A percentile compares a stretch with the other conserved stretches of the same genome.
phyloP scores from a whole-genome alignment of 92 coral and sea anemone species.

The Palythoa grandis region DNA sequence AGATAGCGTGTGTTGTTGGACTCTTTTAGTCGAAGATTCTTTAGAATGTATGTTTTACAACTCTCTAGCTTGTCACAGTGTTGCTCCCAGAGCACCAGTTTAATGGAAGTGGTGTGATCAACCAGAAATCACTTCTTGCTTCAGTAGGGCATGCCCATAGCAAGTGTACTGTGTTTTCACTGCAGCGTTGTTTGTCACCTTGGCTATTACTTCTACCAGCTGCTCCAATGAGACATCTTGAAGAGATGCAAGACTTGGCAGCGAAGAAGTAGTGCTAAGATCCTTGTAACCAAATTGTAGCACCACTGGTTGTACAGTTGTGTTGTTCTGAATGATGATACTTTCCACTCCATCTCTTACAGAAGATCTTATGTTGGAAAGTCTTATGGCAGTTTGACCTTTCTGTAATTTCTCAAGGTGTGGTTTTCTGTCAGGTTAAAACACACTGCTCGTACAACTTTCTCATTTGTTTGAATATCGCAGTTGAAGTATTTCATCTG shows the following conservation, averaged over 20 bases:
- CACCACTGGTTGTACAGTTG: not conserved
- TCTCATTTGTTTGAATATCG: too few relatives aligned
- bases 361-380: not conserved
- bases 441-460: too few relatives aligned
- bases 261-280: not conserved
- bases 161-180: slow-evolving; percentile 53
- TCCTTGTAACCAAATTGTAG: not conserved
- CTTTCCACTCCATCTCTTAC: not conserved
- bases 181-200: slow-evolving; percentile 31
- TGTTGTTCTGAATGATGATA: not conserved
- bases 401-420: not conserved
- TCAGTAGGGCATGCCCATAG: slow-evolving; percentile 54
- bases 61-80: slow-evolving; percentile 48
- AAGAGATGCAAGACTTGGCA: not conserved
- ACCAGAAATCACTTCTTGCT: slow-evolving; percentile 63
- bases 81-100: slow-evolving; percentile 57
- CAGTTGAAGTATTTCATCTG: too few relatives aligned
- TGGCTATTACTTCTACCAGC: slow-evolving; percentile 53
- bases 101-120: slow-evolving; percentile 63
- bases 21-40: slow-evolving; percentile 59
- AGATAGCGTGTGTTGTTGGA: slow-evolving; percentile 51
- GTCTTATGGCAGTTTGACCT: not conserved
- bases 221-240: slow-evolving; percentile 64
- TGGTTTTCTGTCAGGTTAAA: not conserved
- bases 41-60: slow-evolving; percentile 56